Conservation (phyloP, 2,888 invertebrate genomes). For the Nomada flava region DNA sequence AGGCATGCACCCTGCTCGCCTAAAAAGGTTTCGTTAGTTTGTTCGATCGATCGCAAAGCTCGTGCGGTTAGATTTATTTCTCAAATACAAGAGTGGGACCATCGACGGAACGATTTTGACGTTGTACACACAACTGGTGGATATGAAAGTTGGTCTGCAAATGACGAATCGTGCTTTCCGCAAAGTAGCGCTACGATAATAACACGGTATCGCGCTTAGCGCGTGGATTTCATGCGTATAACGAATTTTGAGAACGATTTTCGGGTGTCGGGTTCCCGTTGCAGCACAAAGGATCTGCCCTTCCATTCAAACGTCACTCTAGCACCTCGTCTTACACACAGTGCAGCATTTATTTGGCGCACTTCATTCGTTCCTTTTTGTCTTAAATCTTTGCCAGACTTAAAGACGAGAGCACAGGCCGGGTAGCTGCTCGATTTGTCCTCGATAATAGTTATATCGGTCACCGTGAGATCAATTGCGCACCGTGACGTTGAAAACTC, state of each 20-base stretch:
- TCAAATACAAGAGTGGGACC: too few species aligned
- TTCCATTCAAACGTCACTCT: slow-evolving; percentile 84
- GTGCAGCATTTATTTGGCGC: slow-evolving; percentile 75
- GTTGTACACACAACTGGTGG: too few species aligned
- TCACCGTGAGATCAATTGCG: slow-evolving; percentile 42
- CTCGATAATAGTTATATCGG: slow-evolving; percentile 52
- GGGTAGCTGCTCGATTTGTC: slow-evolving; percentile 46
- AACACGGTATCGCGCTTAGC: slow-evolving; percentile 30
- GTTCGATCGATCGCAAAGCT: too few species aligned
- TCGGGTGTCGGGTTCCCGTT: slow-evolving; percentile 82
- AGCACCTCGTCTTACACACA: slow-evolving; percentile 81
- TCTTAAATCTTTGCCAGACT: slow-evolving; percentile 78
- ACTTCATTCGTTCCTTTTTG: slow-evolving; percentile 75
- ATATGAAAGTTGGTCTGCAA: not conserved
- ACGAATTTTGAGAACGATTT: slow-evolving; percentile 83
- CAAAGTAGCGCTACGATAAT: slow-evolving; percentile 33
- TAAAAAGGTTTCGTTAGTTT: too few species aligned
- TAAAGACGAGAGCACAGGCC: slow-evolving; percentile 73
- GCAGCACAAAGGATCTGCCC: slow-evolving; percentile 77
- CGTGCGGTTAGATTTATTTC: too few species aligned
- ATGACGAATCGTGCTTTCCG: not conserved
- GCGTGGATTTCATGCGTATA: slow-evolving; percentile 50
- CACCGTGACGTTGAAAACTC: slow-evolving; percentile 21
- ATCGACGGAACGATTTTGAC: too few species aligned
- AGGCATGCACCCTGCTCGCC: too few species aligned